Conservation (phyloP, 2,888 invertebrate genomes). For the Apomyelois bistriatella region DNA sequence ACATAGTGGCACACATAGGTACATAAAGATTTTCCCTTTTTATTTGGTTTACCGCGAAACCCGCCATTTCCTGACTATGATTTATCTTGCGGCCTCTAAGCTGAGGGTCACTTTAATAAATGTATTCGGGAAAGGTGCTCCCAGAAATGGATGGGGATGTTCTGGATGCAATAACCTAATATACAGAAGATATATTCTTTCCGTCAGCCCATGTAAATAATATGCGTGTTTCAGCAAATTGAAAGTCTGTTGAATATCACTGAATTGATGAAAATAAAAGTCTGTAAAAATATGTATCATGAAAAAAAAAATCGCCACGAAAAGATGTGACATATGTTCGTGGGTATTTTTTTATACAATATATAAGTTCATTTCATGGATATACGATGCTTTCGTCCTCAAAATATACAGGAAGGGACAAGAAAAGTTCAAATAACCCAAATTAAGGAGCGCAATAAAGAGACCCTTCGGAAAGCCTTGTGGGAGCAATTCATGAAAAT, state of each 20-base stretch:
- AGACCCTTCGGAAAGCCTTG: constrained; percentile 61
- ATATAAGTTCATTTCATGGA: constrained; percentile 28
- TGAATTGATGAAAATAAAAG: too few species aligned
- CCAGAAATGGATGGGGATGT: constrained; percentile 62
- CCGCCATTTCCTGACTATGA: constrained; percentile 73
- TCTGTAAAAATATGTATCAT: too few species aligned
- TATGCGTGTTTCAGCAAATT: constrained; percentile 13
- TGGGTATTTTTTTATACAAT: constrained; percentile 18
- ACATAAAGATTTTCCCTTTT: constrained; percentile 51
- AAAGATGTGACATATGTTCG: constrained; percentile 19
- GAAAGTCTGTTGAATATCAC: constrained; percentile 11
- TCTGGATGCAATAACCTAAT: constrained; percentile 66
- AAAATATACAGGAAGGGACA: constrained; percentile 51
- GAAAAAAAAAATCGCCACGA: too few species aligned
- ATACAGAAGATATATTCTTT: constrained; percentile 48
- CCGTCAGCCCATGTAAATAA: constrained; percentile 17
- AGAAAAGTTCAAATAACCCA: constrained; percentile 66
- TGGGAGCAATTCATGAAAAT: constrained; percentile 66
- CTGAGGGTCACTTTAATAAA: constrained; percentile 78
- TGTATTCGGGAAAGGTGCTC: constrained; percentile 71
- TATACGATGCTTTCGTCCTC: constrained; percentile 45
- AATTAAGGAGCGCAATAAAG: constrained; percentile 67
- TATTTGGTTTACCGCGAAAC: constrained; percentile 61
- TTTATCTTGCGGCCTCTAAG: constrained; percentile 71
- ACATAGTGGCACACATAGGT: constrained; percentile 20